Evolutionary conservation across 2,113 vertebrate genomes (phyloP).

Genomic region (Dipodomys merriami): DNA sequence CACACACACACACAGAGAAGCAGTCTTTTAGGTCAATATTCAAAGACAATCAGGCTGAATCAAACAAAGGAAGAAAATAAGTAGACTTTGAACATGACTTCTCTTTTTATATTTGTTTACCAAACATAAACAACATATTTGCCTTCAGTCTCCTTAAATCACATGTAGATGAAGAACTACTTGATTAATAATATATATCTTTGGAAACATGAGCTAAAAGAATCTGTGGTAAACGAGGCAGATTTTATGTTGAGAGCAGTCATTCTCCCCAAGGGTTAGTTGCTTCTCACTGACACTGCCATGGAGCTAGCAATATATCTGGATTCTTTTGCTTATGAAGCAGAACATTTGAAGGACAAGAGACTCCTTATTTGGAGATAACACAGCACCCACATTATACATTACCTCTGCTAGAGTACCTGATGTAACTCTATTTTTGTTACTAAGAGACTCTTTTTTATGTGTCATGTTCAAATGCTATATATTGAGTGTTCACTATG

Average conservation of each 20-base stretch:
- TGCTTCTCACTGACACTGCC: not conserved
- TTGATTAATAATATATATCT: not conserved
- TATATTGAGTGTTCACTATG: not conserved
- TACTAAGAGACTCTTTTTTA: not conserved
- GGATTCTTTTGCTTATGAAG: not conserved
- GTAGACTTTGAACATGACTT: conserved; percentile 24
- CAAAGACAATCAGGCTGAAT: conserved; percentile 41
- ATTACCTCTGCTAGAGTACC: not conserved
- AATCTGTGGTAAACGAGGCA: not conserved
- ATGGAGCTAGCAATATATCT: not conserved
- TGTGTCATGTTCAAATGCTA: not conserved
- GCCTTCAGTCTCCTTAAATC: not conserved
- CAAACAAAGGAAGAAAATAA: conserved; percentile 64
- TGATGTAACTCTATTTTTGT: not conserved
- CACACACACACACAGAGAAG: conserved; percentile 11
- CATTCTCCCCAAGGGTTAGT: not conserved
- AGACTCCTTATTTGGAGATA: not conserved
- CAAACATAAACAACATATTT: not conserved
- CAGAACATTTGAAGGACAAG: not conserved
- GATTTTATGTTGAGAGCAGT: not conserved
- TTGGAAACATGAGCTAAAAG: not conserved
- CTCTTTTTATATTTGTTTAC: conserved; percentile 8
- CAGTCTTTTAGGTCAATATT: conserved; percentile 3
- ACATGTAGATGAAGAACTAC: not conserved
- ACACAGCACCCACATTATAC: not conserved